Evolutionary conservation across 2,797 vertebrate genomes (phyloP).

Genomic region (Macropodus opercularis): DNA sequence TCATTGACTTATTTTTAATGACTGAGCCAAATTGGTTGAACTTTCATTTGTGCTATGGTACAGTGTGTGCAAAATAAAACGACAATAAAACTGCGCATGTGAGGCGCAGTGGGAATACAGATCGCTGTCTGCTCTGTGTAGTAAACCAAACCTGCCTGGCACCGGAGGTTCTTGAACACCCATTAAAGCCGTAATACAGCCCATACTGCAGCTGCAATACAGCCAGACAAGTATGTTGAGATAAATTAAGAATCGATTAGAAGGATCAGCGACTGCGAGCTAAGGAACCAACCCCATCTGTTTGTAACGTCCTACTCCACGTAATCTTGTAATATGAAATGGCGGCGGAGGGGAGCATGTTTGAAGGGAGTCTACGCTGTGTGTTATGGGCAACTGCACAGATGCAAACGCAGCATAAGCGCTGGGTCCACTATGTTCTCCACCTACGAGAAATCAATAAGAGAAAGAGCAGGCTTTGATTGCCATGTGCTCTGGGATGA

Average conservation of each 20-base stretch:
- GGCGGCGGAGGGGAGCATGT: background rate
- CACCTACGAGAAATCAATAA: conserved; percentile 4
- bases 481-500: conserved; percentile 22
- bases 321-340: conserved; percentile 1
- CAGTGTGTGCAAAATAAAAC: background rate
- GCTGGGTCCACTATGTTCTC: background rate
- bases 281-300: conserved; percentile 24
- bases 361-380: background rate
- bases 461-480: conserved; percentile 3
- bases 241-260: conserved; percentile 39
- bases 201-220: conserved; percentile 22
- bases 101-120: conserved; percentile 35
- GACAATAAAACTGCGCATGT: conserved; percentile 16
- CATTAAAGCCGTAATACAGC: background rate
- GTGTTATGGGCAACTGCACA: background rate
- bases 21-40: background rate
- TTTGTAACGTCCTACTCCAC: conserved; percentile 17
- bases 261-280: conserved; percentile 32
- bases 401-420: conserved; percentile 17
- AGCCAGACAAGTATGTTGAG: conserved; percentile 6
- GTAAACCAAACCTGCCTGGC: conserved; percentile 38
- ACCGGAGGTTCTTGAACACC: conserved; percentile 19
- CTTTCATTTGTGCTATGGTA: background rate
- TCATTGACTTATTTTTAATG: background rate
- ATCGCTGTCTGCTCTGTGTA: conserved; percentile 30